A percentile compares a stretch with the other conserved stretches of the same genome.
These are phyloP conservation scores for Sinohyriopsis cumingii DNA, from an alignment of 2,888 invertebrate genomes.

Conservation along the genomic window DNA sequence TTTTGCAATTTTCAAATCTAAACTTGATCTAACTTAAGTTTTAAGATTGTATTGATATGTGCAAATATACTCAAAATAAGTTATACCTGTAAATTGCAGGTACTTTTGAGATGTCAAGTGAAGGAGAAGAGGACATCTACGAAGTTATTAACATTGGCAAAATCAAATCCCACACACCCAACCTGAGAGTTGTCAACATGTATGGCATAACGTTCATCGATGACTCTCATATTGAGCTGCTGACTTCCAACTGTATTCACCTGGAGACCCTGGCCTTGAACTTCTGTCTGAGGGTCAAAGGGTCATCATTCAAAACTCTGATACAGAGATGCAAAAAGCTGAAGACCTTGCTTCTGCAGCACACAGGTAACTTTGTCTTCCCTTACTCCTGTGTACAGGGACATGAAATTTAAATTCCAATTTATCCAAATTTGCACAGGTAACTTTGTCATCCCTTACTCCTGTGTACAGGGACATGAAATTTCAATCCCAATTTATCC, in stretches of 20 bases:
- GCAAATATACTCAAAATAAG: too few species aligned
- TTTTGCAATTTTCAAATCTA: too few species aligned
- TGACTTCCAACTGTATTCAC: slow-evolving; percentile 90
- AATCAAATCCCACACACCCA: slow-evolving; percentile 97
- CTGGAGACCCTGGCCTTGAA: slow-evolving; percentile 97
- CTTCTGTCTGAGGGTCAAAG: slow-evolving; percentile 97
- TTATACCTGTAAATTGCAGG: slow-evolving; percentile 50
- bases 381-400: not conserved
- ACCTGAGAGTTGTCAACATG: slow-evolving; percentile 95
- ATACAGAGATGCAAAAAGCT: slow-evolving; percentile 94
- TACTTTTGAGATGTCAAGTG: slow-evolving; percentile 77
- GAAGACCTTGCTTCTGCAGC: slow-evolving; percentile 94
- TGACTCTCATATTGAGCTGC: slow-evolving; percentile 98
- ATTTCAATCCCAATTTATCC: not conserved
- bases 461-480: not conserved
- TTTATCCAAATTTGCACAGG: not conserved
- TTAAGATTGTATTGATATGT: too few species aligned
- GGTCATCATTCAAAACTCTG: slow-evolving; percentile 93
- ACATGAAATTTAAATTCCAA: not conserved
- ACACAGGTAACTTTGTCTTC: slow-evolving; percentile 83
- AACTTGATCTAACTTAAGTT: too few species aligned
- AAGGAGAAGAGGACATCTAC: slow-evolving; percentile 97
- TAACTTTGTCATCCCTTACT: not conserved
- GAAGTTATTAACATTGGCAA: slow-evolving; percentile 94
- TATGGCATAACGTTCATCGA: slow-evolving; percentile 99